Evolutionary conservation across 2,113 vertebrate species (phyloP).

Genomic region (Sebastes schlegelii): DNA sequence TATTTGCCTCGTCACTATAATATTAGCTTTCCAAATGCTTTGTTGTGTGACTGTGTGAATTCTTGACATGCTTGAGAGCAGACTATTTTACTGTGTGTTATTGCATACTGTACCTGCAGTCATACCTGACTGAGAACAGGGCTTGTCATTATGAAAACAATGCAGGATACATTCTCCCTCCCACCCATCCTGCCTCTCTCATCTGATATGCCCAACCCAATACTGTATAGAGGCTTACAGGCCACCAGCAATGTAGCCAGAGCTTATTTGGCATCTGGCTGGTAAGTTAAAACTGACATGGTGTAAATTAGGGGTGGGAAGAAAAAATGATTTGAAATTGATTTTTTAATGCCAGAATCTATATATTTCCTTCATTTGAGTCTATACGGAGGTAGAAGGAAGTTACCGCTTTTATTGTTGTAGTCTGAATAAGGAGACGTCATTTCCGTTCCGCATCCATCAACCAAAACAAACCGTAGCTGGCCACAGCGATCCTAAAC

Average conservation of each 20-base stretch:
- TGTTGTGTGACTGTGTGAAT: background rate
- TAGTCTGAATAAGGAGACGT: too few species aligned
- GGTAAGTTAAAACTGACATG: conserved; percentile 4
- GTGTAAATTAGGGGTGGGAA: too few species aligned
- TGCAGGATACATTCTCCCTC: conserved; percentile 21
- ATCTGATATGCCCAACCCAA: conserved; percentile 1
- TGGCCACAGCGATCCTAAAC: too few species aligned
- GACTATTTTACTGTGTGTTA: background rate
- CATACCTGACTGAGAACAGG: conserved; percentile 30
- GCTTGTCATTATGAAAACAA: conserved; percentile 19
- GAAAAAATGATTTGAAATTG: too few species aligned
- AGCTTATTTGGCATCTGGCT: background rate
- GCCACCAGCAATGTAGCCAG: background rate
- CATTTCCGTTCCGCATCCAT: too few species aligned
- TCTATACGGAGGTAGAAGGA: too few species aligned
- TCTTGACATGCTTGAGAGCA: background rate
- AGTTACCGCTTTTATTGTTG: too few species aligned
- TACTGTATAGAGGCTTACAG: background rate
- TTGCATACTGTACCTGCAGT: background rate
- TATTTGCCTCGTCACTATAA: background rate
- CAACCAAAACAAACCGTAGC: too few species aligned
- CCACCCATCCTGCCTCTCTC: background rate
- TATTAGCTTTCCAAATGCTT: background rate
- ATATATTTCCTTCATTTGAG: background rate
- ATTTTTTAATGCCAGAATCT: too few species aligned